Evolutionary conservation across 2,797 vertebrate species (phyloP).

Genomic region (Sebastes kiyomatsui): DNA sequence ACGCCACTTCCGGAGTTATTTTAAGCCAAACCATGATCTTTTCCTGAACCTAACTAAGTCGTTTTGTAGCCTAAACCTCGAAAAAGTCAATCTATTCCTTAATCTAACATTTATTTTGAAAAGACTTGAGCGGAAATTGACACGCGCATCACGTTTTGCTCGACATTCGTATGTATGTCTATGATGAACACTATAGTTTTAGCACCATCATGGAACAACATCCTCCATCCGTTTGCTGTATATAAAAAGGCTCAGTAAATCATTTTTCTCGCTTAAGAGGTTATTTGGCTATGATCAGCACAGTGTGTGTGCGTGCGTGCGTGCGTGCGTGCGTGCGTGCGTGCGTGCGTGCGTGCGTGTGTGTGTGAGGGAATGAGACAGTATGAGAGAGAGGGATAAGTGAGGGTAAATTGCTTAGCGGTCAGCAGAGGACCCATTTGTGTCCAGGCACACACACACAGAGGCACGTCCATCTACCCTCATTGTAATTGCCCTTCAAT

Average conservation of each 20-base stretch:
- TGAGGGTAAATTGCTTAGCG: slow-evolving; percentile 64
- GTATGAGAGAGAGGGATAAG: slow-evolving; percentile 52
- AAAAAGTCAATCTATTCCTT: too few relatives aligned
- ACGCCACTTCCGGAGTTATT: too few relatives aligned
- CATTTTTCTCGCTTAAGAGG: slow-evolving; percentile 30
- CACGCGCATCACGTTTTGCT: too few relatives aligned
- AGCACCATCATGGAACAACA: slow-evolving; percentile 12
- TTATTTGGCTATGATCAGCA: slow-evolving; percentile 38
- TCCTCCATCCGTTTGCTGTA: slow-evolving; percentile 6
- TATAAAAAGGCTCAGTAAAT: slow-evolving; percentile 16
- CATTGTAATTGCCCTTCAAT: slow-evolving; percentile 56
- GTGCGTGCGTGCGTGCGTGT: background rate
- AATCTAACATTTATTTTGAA: too few relatives aligned
- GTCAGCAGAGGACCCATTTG: slow-evolving; percentile 57
- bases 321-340: too few relatives aligned
- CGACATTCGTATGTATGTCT: background rate
- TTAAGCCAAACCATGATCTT: too few relatives aligned
- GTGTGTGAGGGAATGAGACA: background rate
- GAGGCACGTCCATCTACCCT: slow-evolving; percentile 31
- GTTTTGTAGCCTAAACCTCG: too few relatives aligned
- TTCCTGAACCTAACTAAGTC: too few relatives aligned
- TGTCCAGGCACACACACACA: slow-evolving; percentile 22
- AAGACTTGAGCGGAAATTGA: too few relatives aligned
- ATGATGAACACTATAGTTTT: background rate
- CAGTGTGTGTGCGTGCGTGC: background rate